Evolutionary conservation across 2,888 invertebrate genomes (phyloP).

Genomic region (Julus scandinavius): DNA sequence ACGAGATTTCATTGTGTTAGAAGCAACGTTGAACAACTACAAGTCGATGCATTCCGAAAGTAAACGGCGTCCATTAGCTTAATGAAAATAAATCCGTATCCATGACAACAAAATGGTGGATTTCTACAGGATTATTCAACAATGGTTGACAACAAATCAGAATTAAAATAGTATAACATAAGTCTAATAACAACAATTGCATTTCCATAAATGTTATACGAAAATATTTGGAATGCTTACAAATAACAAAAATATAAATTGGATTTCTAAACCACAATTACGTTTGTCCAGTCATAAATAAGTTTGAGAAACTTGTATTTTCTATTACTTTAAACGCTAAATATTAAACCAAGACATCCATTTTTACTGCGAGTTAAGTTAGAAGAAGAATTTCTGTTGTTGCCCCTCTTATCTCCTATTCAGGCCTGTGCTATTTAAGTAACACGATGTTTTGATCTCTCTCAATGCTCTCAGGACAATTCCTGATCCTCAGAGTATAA

Average conservation of each 20-base stretch:
- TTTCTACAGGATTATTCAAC: neutral
- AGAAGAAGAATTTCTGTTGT: neutral
- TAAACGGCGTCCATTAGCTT: neutral
- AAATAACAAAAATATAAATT: no score
- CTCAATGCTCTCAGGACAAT: conserved; percentile 35
- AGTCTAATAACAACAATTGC: no score
- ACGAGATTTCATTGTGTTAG: no score
- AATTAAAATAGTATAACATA: no score
- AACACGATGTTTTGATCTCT: conserved; percentile 22
- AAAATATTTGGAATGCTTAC: no score
- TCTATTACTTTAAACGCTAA: no score
- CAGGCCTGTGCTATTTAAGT: neutral
- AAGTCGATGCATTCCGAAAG: neutral
- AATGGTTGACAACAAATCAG: neutral
- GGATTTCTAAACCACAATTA: no score
- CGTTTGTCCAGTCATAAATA: no score
- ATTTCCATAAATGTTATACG: no score
- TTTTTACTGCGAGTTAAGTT: neutral
- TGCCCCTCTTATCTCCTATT: neutral
- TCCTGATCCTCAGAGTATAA: conserved; percentile 11
- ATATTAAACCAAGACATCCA: neutral
- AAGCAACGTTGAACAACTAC: neutral
- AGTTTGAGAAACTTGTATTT: no score
- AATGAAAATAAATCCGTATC: neutral
- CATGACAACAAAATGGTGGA: neutral